Conservation (phyloP, 2,888 invertebrate genomes). For the Noctua pronuba region DNA sequence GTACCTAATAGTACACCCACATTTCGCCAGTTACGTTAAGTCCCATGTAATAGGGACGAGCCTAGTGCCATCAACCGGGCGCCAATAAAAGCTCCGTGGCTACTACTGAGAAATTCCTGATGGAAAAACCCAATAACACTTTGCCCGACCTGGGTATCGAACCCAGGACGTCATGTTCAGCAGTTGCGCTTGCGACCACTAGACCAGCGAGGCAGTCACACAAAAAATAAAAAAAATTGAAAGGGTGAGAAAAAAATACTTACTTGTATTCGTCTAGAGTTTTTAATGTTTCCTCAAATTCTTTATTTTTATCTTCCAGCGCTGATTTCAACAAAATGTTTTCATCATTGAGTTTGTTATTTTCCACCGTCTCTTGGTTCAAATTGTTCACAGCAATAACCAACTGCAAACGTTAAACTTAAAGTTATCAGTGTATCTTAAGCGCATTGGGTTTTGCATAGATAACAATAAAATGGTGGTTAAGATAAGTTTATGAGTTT, state of each 20-base stretch:
- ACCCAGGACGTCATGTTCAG: no score
- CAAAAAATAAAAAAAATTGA: neutral
- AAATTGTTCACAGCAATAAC: conserved; percentile 78
- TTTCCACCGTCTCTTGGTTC: conserved; percentile 80
- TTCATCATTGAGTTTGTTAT: conserved; percentile 74
- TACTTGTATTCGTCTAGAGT: conserved; percentile 79
- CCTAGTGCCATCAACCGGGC: no score
- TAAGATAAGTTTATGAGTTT: neutral
- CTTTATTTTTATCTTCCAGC: conserved; percentile 74
- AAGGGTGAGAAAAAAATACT: conserved; percentile 49
- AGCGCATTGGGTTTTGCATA: neutral
- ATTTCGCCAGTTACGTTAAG: no score
- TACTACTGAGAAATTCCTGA: no score
- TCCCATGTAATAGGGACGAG: no score
- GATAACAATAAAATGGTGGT: neutral
- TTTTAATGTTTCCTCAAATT: conserved; percentile 73
- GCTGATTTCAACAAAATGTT: conserved; percentile 69
- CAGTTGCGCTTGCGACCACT: no score
- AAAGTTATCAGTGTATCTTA: conserved; percentile 12
- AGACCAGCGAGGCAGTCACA: no score
- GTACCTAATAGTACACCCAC: no score
- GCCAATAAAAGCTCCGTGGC: no score
- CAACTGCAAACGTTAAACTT: conserved; percentile 73
- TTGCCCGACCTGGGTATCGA: no score
- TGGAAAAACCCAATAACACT: no score